Percentiles rank a stretch among this genome's conserved stretches.
These are phyloP conservation scores for Galemys pyrenaicus DNA, from an alignment of 2,113 vertebrate genomes.

Conservation along the genomic window DNA sequence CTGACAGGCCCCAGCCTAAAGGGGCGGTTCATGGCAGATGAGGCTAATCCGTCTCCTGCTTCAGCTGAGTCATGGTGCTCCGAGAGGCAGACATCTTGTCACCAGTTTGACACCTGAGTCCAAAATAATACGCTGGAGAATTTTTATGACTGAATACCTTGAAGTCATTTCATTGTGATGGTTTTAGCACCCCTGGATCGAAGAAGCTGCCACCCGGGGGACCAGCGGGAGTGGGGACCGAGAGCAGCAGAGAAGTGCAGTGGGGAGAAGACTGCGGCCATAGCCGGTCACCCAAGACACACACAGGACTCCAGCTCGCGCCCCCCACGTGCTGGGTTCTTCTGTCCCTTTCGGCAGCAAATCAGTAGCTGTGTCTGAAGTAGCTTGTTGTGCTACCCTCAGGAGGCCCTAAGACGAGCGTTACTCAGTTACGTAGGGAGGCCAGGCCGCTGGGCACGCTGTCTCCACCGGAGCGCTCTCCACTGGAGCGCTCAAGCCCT, in stretches of 20 bases:
- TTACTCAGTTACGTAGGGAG: not conserved
- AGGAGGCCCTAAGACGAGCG: not conserved
- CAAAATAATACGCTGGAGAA: not conserved
- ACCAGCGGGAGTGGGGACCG: rapidly evolving
- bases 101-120: not conserved
- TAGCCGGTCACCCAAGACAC: too few species aligned
- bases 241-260: not conserved
- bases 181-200: not conserved
- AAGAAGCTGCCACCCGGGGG: rapidly evolving
- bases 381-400: not conserved
- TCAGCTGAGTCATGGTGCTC: rapidly evolving
- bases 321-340: not conserved
- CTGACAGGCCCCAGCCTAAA: not conserved
- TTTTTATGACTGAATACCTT: not conserved
- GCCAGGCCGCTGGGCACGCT: not conserved
- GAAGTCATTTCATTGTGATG: not conserved
- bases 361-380: not conserved
- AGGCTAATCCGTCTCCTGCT: not conserved
- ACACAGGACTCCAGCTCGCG: too few species aligned
- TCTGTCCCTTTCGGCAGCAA: not conserved
- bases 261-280: not conserved
- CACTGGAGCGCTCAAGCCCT: too few species aligned
- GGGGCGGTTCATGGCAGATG: not conserved
- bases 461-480: not conserved
- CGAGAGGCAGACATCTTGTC: slow-evolving; percentile 17